Evolutionary conservation across 1,140 invertebrate species (phyloP), one percentile per base, ranked within the genome.

Genomic region (Harlomillsia oculata): DNA sequence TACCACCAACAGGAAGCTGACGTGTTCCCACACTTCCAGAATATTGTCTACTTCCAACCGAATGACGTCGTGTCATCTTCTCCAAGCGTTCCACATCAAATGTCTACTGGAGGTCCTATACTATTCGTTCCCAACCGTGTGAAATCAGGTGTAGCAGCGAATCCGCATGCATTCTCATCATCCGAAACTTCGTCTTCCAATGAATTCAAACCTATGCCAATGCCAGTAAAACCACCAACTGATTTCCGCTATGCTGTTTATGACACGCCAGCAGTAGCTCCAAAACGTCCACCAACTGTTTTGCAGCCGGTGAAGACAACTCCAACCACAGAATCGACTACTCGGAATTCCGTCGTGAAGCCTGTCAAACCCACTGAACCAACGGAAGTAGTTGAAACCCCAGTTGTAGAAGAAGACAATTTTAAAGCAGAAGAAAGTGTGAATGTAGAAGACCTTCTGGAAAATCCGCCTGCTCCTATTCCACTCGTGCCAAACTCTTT

Each of bases 141-240:
- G 25, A 54, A 56, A 21, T 59, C 54, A 21, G 59, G 59, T 21
- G 21, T 20, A 2, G 53, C 61, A 3, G 23, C 55, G 0, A 48
- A 37, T 26, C 55, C 49, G 32, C 58, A 55, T 16, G 39, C 60
- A 8, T 64, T 61, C 23, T 57, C 63, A 3, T 57, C 63, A 3
- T 25, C 28, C 2, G 46, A 62, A 41, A 14, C 26, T 16, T 20
- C 34, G 18, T 54, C 60, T 5, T 6, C 51, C 16, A 57, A 59
- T 11, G 55, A 61, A 41, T 64, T 64, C 45, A 55, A 46, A 23
- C 63, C 63, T 2, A 40, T 62, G 3, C 3, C 51, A 4, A 8
- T 14, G 11, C 40, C 41, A 28, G 20, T 45, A 34, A 30, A 25
- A 8, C 53, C 26, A 23, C 44, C 20, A 25, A 18, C 39, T 18